phyloP scores from a whole-genome alignment of 2,113 vertebrate genomes.

The Hydropotes inermis region DNA sequence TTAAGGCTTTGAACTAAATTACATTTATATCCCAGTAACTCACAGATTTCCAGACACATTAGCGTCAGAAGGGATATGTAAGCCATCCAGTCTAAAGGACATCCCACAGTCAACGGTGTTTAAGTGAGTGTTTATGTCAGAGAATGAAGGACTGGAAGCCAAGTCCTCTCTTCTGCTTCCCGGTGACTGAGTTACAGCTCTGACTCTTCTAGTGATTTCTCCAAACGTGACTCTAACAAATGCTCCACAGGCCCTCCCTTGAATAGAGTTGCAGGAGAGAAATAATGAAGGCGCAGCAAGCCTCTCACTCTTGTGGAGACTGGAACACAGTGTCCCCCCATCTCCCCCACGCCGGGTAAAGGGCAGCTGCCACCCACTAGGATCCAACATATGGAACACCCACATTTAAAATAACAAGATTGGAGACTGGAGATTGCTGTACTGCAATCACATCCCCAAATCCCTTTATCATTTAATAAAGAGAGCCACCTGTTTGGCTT shows the following conservation, averaged over 20 bases:
- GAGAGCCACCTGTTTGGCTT: slow-evolving; percentile 36
- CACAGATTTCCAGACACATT: neutral
- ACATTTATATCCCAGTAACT: neutral
- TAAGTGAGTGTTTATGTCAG: neutral
- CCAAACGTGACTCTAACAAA: neutral
- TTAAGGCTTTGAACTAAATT: slow-evolving; percentile 23
- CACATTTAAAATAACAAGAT: slow-evolving; percentile 51
- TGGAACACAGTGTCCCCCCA: neutral
- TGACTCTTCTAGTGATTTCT: neutral
- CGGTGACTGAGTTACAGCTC: neutral
- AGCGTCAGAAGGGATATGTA: neutral
- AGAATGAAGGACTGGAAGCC: neutral
- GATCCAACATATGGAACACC: slow-evolving; percentile 21
- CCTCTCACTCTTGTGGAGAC: neutral
- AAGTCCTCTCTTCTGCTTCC: neutral
- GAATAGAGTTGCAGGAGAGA: neutral
- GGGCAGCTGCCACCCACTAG: neutral
- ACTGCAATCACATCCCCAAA: slow-evolving; percentile 7
- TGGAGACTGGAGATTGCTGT: neutral
- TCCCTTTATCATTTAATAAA: slow-evolving; percentile 38
- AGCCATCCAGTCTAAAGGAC: neutral
- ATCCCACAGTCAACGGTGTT: neutral
- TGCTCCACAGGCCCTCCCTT: neutral
- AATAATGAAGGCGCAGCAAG: neutral
- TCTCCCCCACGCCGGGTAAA: neutral